Conservation (phyloP, 2,888 invertebrate species). For the Leptinotarsa tumamoca region DNA sequence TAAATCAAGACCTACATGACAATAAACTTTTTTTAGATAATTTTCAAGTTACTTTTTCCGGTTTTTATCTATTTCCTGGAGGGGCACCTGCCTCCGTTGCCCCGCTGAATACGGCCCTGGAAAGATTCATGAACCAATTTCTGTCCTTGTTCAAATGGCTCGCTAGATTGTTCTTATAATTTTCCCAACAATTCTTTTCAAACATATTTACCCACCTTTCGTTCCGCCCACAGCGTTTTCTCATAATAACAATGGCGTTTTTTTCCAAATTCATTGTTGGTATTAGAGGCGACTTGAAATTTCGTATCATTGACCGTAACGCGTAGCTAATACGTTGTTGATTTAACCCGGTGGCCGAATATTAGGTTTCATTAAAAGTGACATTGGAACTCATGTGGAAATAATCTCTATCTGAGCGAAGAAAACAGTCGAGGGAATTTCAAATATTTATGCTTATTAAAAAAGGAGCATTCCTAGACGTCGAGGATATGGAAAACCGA, state of each 20-base stretch:
- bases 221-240: constrained; percentile 24
- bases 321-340: constrained; percentile 34
- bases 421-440: background rate
- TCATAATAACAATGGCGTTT: constrained; percentile 21
- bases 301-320: constrained; percentile 35
- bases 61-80: too few relatives aligned
- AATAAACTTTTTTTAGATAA: too few relatives aligned
- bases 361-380: constrained; percentile 24
- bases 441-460: constrained; percentile 6
- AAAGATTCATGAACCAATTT: too few relatives aligned
- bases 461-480: constrained; percentile 7
- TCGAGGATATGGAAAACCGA: constrained; percentile 6
- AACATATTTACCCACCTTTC: constrained; percentile 17
- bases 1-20: too few relatives aligned
- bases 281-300: constrained; percentile 38
- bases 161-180: constrained; percentile 1
- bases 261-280: constrained; percentile 19
- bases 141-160: too few relatives aligned
- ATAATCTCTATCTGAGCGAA: background rate
- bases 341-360: constrained; percentile 33
- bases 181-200: constrained; percentile 12
- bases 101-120: too few relatives aligned
- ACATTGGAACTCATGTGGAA: constrained; percentile 5
- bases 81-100: too few relatives aligned
- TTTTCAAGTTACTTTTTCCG: too few relatives aligned